Base-by-base conservation (phyloP, 1,140 invertebrate species). In the Drosophila lacteicornis region DNA sequence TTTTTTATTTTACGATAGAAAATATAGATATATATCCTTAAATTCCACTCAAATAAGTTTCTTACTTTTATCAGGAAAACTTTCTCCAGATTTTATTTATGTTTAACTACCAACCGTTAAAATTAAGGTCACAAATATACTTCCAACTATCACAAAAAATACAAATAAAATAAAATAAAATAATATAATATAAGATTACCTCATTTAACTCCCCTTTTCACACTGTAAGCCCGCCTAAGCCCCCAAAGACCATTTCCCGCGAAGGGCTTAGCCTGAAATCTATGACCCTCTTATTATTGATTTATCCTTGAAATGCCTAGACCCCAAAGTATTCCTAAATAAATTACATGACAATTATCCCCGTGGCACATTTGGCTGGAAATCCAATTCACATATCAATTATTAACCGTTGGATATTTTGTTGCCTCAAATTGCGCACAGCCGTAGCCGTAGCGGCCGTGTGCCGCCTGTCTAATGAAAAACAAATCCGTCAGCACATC, bases 401-500 rank as follows among this genome's bases (percentile, higher is more conserved):
- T 78, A 67, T 76, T 76, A 76, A 51, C 11, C 40, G 33, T 49
- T 36, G 56, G 38, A 59, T 55, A 57, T 33, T 70, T 70, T 25
- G 19, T 36, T 59, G 50, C 51, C 2, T 55, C 13, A 69, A 74
- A 80, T 85, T 70, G 73, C 77, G 71, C 77, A 77, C 68, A 73
- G 67, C 59, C 63, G 36, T 46, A 38, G 7, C 55, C 59, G 56
- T 27, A 19, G 19, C 46, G 15, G 25, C 40, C 66, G 62, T 69
- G 47, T 51, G 60, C 49, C 50, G 62, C 42, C 50, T 53, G 53
- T 82, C 59, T 69, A 73, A 83, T 82, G 63, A 69, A 87, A 83
- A 75, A 70, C 80, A 83, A 87, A 80, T 88, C 84, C 76, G 79
- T 79, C 82, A 86, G n/a, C n/a, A n/a, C n/a, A n/a, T n/a, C n/a